Evolutionary conservation across 2,888 invertebrate genomes (phyloP), one percentile per base, ranked within the genome.

Genomic region (Abscondita cerata): DNA sequence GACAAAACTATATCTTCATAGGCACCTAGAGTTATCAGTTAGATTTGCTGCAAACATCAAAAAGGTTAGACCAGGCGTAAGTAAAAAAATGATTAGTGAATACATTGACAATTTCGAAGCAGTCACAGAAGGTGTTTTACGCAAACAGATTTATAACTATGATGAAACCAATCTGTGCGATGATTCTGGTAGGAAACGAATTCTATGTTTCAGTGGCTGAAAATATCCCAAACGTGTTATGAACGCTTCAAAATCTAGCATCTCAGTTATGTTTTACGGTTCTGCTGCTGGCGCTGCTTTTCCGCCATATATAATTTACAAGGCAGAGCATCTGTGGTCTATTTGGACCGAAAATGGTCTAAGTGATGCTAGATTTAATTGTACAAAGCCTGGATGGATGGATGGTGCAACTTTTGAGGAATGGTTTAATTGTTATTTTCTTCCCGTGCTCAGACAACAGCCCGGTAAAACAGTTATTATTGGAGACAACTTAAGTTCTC

Each of bases 271-370:
- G 62, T 44, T 62, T 44, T 58, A 52, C 15, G 62, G 62, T 6
- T 44, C 51, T 36, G 52, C 57, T 48, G 48, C 52, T n/a, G 57
- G 62, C 1, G 46, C 47, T 13, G 11, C 31, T 1, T 1, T 47
- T 5, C 61, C 50, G n/a, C 61, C 51, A 12, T 61, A 61, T 25
- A 34, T 61, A 8, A 44, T 52, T 0, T 62, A 62, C 16, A 52
- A 47, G 19, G 52, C 47, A 6, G 52, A 52, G 13, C 1, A 62
- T 15, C 3, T 56, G 12, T 50, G 56, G 36, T 18, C 34, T 1
- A 48, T 48, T 5, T 56, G 48, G 58, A 69, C 68, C 6, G 70
- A 72, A 65, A 73, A 74, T 52, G 80, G 78, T 6, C 78, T 75
- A n/a, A 36, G 20, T 33, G 63, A 72, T 62, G 51, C 68, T 52